Conservation (phyloP, 1,140 invertebrate species). For the Cotesia chilonis region DNA sequence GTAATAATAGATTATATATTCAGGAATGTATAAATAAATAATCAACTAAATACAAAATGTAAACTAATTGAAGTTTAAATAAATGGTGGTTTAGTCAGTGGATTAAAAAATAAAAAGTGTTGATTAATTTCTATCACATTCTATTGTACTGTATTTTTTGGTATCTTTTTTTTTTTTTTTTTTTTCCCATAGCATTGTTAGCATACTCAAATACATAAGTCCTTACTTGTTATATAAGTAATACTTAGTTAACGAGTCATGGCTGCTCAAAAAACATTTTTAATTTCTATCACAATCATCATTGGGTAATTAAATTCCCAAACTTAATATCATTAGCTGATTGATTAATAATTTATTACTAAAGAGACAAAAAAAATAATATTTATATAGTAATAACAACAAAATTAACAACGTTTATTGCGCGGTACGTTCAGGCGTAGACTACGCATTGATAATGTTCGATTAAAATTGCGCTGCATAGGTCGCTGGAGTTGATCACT, state of each 20-base stretch:
- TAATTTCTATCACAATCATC: conserved; percentile 52
- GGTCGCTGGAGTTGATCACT: conserved; percentile 72
- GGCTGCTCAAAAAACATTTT: conserved; percentile 46
- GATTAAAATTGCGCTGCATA: conserved; percentile 81
- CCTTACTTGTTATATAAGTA: conserved; percentile 53
- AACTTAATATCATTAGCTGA: conserved; percentile 3
- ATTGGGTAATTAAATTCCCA: conserved; percentile 26
- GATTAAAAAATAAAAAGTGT: background rate
- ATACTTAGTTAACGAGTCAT: conserved; percentile 51
- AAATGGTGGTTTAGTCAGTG: background rate
- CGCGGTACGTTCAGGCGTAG: conserved; percentile 69
- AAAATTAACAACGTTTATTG: conserved; percentile 62
- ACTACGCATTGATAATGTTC: conserved; percentile 86
- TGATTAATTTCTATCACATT: conserved; percentile 39
- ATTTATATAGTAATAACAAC: conserved; percentile 34
- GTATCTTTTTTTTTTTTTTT: conserved; percentile 48
- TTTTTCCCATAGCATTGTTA: conserved; percentile 53
- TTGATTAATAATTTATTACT: conserved; percentile 1
- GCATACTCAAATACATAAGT: conserved; percentile 50
- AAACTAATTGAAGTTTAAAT: background rate
- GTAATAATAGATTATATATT: too few relatives aligned
- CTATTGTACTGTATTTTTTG: conserved; percentile 54
- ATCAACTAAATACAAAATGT: background rate
- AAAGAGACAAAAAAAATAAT: too few relatives aligned
- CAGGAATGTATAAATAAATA: background rate